These are phyloP conservation scores for Thunnus thynnus DNA, from an alignment of 2,113 vertebrate species.

Conservation along the genomic window DNA sequence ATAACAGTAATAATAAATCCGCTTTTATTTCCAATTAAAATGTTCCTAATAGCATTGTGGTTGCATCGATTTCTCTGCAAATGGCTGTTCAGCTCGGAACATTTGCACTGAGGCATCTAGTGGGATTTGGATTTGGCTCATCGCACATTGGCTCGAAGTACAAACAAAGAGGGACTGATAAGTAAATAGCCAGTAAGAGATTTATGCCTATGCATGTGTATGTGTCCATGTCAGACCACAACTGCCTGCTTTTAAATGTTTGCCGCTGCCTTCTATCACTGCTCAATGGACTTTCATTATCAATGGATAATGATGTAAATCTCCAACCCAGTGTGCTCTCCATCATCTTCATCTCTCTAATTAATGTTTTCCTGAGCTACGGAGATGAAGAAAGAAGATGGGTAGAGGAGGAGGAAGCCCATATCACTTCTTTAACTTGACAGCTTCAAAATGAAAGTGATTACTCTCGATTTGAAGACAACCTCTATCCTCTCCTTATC, in stretches of 20 bases:
- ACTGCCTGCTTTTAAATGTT: conserved; percentile 41
- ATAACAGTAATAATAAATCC: conserved; percentile 73
- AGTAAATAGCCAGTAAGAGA: conserved; percentile 67
- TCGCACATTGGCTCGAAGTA: conserved; percentile 47
- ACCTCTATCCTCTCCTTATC: background rate
- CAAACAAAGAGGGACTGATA: conserved; percentile 68
- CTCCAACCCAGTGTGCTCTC: background rate
- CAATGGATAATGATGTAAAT: conserved; percentile 25
- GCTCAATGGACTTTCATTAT: conserved; percentile 28
- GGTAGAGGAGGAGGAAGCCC: background rate
- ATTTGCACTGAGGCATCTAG: conserved; percentile 38
- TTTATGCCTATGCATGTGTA: conserved; percentile 45
- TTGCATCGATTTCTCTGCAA: conserved; percentile 67
- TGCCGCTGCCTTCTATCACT: conserved; percentile 1
- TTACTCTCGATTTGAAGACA: conserved; percentile 40
- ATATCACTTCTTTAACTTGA: conserved; percentile 12
- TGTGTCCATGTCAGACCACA: conserved; percentile 23
- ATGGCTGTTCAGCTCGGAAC: conserved; percentile 51
- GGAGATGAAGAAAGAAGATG: conserved; percentile 2
- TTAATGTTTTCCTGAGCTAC: background rate
- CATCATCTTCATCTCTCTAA: background rate
- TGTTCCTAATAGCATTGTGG: conserved; percentile 65
- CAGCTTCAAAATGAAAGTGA: conserved; percentile 29
- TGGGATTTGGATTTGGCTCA: conserved; percentile 57
- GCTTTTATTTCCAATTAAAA: conserved; percentile 82